Evolutionary conservation across 2,113 vertebrate genomes (phyloP).

Genomic region (Syngnathus floridae): DNA sequence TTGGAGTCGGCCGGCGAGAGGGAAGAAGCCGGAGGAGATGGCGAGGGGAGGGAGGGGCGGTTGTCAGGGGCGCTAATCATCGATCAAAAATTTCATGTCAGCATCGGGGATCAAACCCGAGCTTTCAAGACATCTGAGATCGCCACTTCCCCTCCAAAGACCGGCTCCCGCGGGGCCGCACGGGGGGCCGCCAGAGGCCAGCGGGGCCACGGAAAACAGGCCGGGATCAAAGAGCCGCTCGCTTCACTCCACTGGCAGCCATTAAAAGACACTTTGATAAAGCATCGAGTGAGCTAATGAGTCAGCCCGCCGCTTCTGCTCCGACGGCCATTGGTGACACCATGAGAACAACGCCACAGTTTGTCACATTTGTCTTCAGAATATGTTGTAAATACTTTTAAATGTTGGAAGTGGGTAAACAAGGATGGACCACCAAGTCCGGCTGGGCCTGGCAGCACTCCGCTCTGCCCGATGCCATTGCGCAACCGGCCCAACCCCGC

Average conservation of each 20-base stretch:
- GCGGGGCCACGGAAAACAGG: constrained; percentile 35
- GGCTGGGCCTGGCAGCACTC: constrained; percentile 40
- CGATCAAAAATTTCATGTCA: constrained; percentile 69
- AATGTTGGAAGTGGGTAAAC: constrained; percentile 58
- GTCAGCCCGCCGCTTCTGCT: background rate
- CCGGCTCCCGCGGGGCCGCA: constrained; percentile 8
- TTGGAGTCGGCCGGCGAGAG: constrained; percentile 67
- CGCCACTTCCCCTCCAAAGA: constrained; percentile 29
- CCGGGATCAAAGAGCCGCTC: constrained; percentile 51
- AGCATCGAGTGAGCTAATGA: background rate
- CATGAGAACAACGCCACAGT: background rate
- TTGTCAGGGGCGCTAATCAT: constrained; percentile 55
- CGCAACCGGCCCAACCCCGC: constrained; percentile 6
- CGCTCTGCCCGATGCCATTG: constrained; percentile 9
- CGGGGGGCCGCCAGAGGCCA: constrained; percentile 22
- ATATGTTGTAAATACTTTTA: too few species aligned
- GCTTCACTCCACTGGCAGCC: constrained; percentile 31
- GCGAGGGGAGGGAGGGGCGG: constrained; percentile 1
- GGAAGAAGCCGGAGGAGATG: constrained; percentile 49
- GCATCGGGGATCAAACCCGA: constrained; percentile 44
- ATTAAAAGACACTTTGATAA: constrained; percentile 30
- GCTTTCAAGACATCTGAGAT: constrained; percentile 55
- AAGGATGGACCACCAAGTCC: constrained; percentile 69
- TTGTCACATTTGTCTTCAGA: too few species aligned
- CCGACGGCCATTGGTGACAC: background rate